Evolutionary conservation across 2,797 vertebrate species (phyloP).

Genomic region (Dryobates pubescens): DNA sequence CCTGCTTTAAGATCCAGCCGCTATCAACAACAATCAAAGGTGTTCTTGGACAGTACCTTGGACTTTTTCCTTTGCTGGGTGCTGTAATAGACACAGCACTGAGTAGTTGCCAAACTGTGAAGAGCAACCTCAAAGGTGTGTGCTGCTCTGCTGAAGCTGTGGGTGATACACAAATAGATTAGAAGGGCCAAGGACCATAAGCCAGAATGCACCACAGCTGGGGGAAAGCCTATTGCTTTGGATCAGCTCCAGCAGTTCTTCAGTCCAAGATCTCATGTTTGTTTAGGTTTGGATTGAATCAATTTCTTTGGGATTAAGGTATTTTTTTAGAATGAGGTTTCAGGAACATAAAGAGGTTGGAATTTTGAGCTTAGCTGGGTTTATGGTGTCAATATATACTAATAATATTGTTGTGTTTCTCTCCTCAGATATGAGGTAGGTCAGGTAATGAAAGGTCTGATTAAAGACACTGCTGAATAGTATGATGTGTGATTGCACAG

Average conservation of each 20-base stretch:
- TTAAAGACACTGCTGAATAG: background rate
- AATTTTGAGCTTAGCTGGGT: background rate
- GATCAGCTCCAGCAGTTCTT: background rate
- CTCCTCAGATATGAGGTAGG: accelerated
- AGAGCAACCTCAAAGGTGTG: background rate
- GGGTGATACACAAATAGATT: background rate
- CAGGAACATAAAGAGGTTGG: background rate
- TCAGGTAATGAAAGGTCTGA: background rate
- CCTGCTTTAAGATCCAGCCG: background rate
- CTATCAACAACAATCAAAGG: background rate
- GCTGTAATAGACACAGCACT: background rate
- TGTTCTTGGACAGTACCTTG: background rate
- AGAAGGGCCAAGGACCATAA: accelerated
- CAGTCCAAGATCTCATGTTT: background rate
- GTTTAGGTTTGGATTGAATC: background rate
- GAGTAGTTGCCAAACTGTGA: background rate
- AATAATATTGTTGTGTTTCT: background rate
- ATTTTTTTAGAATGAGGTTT: background rate
- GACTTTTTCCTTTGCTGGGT: background rate
- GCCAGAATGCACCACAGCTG: accelerated
- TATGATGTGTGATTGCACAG: accelerated
- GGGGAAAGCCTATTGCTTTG: background rate
- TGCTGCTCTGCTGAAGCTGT: background rate
- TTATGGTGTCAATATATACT: background rate
- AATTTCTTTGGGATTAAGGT: background rate